Base-by-base conservation (phyloP, 1,140 invertebrate species). In the Dendroctonus ponderosae region DNA sequence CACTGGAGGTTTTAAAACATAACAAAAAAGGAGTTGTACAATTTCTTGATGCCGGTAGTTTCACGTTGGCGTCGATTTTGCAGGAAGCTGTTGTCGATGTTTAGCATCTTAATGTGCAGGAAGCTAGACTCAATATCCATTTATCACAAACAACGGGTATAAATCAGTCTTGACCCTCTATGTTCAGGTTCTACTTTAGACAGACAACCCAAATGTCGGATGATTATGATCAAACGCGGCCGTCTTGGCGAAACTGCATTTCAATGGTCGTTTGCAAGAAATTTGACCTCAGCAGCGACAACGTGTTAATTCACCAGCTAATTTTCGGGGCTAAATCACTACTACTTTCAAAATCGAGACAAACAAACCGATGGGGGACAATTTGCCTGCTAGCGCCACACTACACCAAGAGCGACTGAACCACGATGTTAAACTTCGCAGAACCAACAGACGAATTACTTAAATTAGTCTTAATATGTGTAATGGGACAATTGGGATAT, bases 21-120 rank as follows among this genome's bases (percentile, higher is more conserved):
- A 58, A 91, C 89, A 78, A 91, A 91, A 81, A 91, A 91, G 57
- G 89, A 91, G 80, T 91, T 91, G 80, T 91, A 91, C 77, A 91
- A 80, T 81, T 91, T 91, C 80, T 91, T 91, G 72, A 91, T 90
- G 48, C 89, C 89, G 37, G 89, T 91, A 42, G 88, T 89, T 78
- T 91, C 89, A 71, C 88, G 81, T 78, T 91, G 89, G 77, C 89
- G 85, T 77, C 90, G 89, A 77, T 88, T 89, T 80, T 89, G 88
- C 52, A 91, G 84, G 73, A 90, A 84, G 77, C 86, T 85, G 74
- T 86, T 87, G 79, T 87, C 84, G 72, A 86, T 85, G 79, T 83
- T 84, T 78, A 86, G 76, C 75, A 87, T 79, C 70, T 79, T 79
- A 75, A 70, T 68, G 70, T 75, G 74, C 46, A 77, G 70, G 68